Conservation (phyloP, 1,140 invertebrate species). For the Drosophila suzukii region DNA sequence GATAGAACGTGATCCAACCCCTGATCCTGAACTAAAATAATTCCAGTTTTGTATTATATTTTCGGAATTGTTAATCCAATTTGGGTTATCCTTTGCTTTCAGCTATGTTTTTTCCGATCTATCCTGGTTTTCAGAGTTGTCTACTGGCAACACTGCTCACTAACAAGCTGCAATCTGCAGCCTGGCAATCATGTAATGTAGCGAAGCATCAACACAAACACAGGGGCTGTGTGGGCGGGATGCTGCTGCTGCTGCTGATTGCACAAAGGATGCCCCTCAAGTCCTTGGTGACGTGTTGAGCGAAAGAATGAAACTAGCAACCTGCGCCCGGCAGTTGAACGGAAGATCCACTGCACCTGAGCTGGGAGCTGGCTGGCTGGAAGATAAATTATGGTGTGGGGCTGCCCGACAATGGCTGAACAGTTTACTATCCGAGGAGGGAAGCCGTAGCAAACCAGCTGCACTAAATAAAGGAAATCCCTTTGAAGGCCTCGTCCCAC, state of each 20-base stretch:
- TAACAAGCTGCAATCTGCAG: slow-evolving; percentile 63
- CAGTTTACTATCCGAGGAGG: slow-evolving; percentile 7
- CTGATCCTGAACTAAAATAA: too few relatives aligned
- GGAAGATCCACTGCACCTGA: slow-evolving; percentile 52
- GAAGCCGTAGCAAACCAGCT: slow-evolving; percentile 12
- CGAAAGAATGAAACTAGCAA: slow-evolving; percentile 63
- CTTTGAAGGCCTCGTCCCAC: slow-evolving; percentile 10
- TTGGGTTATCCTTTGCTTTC: not conserved
- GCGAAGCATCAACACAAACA: slow-evolving; percentile 53
- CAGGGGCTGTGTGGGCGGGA: slow-evolving; percentile 7
- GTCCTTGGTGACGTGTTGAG: slow-evolving; percentile 78
- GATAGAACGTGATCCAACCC: too few relatives aligned
- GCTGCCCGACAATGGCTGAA: slow-evolving; percentile 22
- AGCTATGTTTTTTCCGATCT: not conserved
- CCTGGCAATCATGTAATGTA: slow-evolving; percentile 53
- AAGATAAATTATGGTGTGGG: slow-evolving; percentile 28
- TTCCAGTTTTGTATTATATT: too few relatives aligned
- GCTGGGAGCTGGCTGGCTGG: slow-evolving; percentile 9
- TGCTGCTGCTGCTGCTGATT: slow-evolving; percentile 61
- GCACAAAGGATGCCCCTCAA: slow-evolving; percentile 76
- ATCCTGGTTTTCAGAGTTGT: not conserved
- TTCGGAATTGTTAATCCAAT: too few relatives aligned
- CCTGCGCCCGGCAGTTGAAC: slow-evolving; percentile 47
- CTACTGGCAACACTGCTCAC: slow-evolving; percentile 5
- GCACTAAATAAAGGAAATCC: slow-evolving; percentile 10